Evolutionary conservation across 2,113 vertebrate species (phyloP).

Genomic region (Indicator indicator): DNA sequence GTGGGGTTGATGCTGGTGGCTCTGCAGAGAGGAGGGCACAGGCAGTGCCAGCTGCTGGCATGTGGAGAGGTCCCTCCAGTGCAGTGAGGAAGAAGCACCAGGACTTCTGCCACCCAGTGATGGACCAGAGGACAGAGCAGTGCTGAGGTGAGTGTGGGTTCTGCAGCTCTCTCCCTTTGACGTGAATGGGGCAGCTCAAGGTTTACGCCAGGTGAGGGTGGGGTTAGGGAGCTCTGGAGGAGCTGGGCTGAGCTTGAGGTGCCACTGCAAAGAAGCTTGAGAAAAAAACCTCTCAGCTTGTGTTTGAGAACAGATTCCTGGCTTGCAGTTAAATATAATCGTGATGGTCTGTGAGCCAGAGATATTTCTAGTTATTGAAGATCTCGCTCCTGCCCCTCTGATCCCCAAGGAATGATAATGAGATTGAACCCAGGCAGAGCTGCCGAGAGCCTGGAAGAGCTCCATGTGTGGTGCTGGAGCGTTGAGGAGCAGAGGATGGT

Average conservation of each 20-base stretch:
- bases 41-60: not conserved
- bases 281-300: conserved; percentile 53
- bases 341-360: conserved; percentile 58
- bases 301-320: conserved; percentile 64
- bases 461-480: not conserved
- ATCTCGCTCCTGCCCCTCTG: conserved; percentile 51
- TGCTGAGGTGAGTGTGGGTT: not conserved
- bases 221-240: not conserved
- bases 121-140: not conserved
- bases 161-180: not conserved
- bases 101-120: not conserved
- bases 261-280: conserved; percentile 36
- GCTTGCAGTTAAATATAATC: conserved; percentile 70
- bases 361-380: conserved; percentile 61
- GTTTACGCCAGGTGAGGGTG: not conserved
- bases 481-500: not conserved
- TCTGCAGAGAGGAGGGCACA: not conserved
- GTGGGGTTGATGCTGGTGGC: rapidly evolving
- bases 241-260: conserved; percentile 42
- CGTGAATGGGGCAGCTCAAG: not conserved
- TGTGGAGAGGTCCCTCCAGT: rapidly evolving
- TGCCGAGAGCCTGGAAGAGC: not conserved
- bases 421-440: conserved; percentile 52
- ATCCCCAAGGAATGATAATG: conserved; percentile 63
- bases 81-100: not conserved